These are phyloP conservation scores for Tokudaia muenninki DNA, from an alignment of 2,797 vertebrate species.

Conservation along the genomic window DNA sequence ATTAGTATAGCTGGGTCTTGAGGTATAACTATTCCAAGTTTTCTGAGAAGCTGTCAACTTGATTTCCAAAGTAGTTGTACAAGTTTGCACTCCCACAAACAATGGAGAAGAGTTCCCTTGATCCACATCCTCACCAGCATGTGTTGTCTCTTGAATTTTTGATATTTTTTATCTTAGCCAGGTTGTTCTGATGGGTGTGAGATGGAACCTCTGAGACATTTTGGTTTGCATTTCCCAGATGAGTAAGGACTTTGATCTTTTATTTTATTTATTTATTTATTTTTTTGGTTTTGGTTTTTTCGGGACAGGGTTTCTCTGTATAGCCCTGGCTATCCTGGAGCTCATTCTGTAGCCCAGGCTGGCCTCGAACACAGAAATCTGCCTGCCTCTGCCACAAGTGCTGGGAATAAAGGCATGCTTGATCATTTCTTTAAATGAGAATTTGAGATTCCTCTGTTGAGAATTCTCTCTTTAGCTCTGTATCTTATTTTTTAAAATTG, in stretches of 20 bases:
- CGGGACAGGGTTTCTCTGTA: too few species aligned
- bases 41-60: background rate
- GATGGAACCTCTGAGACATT: background rate
- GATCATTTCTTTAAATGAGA: background rate
- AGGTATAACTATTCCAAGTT: background rate
- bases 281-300: too few species aligned
- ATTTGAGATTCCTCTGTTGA: background rate
- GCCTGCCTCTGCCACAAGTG: too few species aligned
- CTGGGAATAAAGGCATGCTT: background rate
- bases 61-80: background rate
- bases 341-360: too few species aligned
- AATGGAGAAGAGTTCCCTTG: background rate
- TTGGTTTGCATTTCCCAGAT: background rate
- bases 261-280: too few species aligned
- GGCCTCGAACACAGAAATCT: too few species aligned
- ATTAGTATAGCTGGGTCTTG: background rate
- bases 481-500: background rate
- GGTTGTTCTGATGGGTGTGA: background rate
- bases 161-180: background rate
- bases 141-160: background rate
- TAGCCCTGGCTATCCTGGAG: too few species aligned
- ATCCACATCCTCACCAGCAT: background rate
- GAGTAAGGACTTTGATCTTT: background rate
- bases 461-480: background rate
- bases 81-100: background rate